A percentile compares a stretch with the other conserved stretches of the same genome.
These are phyloP conservation scores for Solenodon paradoxus DNA, from an alignment of 2,113 vertebrate species.

Conservation along the genomic window DNA sequence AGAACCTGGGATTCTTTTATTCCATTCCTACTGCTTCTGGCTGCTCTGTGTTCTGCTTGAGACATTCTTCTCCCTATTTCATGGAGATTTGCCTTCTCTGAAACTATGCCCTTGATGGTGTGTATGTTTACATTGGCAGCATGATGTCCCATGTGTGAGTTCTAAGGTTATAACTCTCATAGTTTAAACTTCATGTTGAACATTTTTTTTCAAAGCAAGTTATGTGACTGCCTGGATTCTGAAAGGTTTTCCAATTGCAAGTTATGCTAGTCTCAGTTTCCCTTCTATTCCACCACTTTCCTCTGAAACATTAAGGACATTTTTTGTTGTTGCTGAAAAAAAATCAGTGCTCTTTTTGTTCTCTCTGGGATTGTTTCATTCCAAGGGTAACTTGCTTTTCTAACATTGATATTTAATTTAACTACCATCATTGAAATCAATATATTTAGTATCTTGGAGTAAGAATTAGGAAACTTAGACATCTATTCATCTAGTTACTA, in stretches of 20 bases:
- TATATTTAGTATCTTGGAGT: neutral
- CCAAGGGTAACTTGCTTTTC: neutral
- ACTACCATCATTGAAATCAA: neutral
- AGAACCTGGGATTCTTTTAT: neutral
- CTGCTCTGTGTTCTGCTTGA: neutral
- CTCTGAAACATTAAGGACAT: neutral
- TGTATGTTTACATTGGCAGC: neutral
- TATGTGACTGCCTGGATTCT: neutral
- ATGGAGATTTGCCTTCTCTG: neutral
- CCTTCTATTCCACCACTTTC: neutral
- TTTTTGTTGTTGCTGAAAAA: neutral
- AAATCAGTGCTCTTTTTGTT: neutral
- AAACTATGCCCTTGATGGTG: neutral
- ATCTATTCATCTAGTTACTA: neutral
- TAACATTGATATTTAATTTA: neutral
- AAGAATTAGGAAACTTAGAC: neutral
- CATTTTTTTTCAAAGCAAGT: neutral
- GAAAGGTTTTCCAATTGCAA: neutral
- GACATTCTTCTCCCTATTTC: too few species aligned
- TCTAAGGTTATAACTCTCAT: neutral
- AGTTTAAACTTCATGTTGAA: neutral
- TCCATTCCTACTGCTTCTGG: neutral
- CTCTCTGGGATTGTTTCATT: neutral
- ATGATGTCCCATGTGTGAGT: neutral
- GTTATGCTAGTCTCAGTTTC: neutral